Conservation (phyloP, 1,140 invertebrate species). For the Macrocentrus cingulum region DNA sequence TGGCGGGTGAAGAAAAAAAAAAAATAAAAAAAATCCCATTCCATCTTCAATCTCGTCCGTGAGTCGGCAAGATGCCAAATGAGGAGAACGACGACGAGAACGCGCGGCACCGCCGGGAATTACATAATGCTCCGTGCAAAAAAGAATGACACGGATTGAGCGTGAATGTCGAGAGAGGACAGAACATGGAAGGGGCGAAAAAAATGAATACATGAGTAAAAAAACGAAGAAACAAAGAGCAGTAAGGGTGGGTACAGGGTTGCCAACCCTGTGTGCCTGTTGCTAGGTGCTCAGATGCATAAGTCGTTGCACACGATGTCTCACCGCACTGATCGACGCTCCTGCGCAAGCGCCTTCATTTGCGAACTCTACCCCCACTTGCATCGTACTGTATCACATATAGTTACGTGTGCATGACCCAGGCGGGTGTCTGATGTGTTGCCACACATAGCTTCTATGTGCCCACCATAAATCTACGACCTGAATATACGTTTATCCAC, state of each 20-base stretch:
- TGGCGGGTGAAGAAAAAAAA: neutral
- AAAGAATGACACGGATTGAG: conserved; percentile 4
- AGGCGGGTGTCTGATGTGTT: neutral
- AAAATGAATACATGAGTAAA: neutral
- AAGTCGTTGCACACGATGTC: neutral
- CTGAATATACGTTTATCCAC: too few relatives aligned
- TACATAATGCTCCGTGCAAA: conserved; percentile 9
- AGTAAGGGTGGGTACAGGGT: neutral
- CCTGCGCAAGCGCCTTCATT: conserved; percentile 18
- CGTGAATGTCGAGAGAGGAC: conserved; percentile 12
- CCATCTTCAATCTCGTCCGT: neutral
- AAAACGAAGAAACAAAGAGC: neutral
- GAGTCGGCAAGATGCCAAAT: conserved; percentile 11
- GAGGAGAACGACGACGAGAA: neutral
- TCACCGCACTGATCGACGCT: conserved; percentile 5
- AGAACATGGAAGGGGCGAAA: neutral
- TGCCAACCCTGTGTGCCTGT: conserved; percentile 17
- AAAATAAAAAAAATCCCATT: conserved; percentile 1
- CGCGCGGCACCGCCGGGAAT: neutral
- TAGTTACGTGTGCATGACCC: neutral
- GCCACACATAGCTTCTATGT: neutral
- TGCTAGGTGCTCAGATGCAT: conserved; percentile 15
- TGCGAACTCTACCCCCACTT: conserved; percentile 1
- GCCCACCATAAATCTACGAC: neutral
- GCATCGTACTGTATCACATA: neutral